Conservation (phyloP, 37 sponge, comb jelly and placozoan species). For the Chondrilla cf. caribensis region DNA sequence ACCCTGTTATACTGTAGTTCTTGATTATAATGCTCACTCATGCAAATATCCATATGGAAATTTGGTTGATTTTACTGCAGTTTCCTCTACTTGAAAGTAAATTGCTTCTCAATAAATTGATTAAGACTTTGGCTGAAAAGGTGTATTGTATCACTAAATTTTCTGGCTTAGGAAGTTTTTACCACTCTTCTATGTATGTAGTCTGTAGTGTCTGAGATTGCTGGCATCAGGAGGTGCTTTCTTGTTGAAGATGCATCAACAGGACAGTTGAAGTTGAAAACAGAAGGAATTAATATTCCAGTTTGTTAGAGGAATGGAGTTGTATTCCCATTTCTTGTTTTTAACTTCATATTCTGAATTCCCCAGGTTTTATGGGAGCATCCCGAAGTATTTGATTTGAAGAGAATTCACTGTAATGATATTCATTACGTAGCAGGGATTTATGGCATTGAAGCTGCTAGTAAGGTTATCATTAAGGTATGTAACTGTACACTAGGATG, state of each 20-base stretch:
- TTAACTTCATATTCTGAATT: neutral
- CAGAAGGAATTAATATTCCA: slow-evolving; percentile 84
- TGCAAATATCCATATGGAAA: neutral
- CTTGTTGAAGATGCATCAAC: slow-evolving; percentile 40
- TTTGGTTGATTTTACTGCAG: slow-evolving; percentile 18
- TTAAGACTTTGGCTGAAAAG: slow-evolving; percentile 58
- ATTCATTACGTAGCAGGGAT: slow-evolving; percentile 75
- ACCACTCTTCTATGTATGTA: neutral
- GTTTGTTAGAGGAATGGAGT: slow-evolving; percentile 27
- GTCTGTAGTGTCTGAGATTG: slow-evolving; percentile 63
- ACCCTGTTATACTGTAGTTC: neutral
- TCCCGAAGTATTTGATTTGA: slow-evolving; percentile 65
- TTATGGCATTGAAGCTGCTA: slow-evolving; percentile 92
- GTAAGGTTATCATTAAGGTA: slow-evolving; percentile 71
- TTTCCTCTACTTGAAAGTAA: slow-evolving; percentile 65
- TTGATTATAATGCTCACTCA: too few species aligned
- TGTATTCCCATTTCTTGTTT: too few species aligned
- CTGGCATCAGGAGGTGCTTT: slow-evolving; percentile 65
- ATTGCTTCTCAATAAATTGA: slow-evolving; percentile 56
- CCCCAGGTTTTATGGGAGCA: slow-evolving; percentile 73
- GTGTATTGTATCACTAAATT: neutral
- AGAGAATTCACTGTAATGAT: slow-evolving; percentile 77
- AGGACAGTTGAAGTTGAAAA: slow-evolving; percentile 60
- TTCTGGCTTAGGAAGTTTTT: neutral
- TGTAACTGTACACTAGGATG: neutral